Base-by-base conservation (phyloP, 1,140 invertebrate genomes). In the Atta texana region DNA sequence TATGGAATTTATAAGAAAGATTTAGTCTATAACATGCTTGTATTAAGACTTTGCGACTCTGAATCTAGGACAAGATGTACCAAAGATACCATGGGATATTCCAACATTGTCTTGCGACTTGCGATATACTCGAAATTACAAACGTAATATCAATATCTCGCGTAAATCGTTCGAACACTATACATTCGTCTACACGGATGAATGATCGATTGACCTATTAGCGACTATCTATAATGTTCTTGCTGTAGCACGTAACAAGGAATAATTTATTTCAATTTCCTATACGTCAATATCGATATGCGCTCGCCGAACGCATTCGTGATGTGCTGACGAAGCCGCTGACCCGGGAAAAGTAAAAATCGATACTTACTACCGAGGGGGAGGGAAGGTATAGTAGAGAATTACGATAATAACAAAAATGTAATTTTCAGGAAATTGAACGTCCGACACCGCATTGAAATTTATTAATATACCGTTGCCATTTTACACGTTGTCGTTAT, bases 191-290 rank as follows among this genome's bases (percentile, higher is more conserved):
- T 21, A 59, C 2, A 49, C 28, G 21, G n/a, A 72, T 31, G 61
- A 59, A 61, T 21, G 49, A 87, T 53, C 24, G 61, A 76, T 55
- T n/a, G 49, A 63, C 51, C 61, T 24, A 49, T 86, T 81, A 87
- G 14, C 21, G 18, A 51, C 8, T 82, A 64, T 55, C 63, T 14
- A 1, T 49, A 59, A 59, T 61, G 69, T 21, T 59, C 31, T 14
- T 5, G 10, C 24, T 39, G 18, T 18, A 10, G 55, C 12, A n/a
- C 39, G 66, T 34, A 53, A 84, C 31, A n/a, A 34, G 21, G 21
- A 85, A 88, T 74, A 88, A 89, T 88, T 88, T 61, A 53, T 88
- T 76, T 68, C 51, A 88, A 77, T 89, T 85, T 77, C 64, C 69
- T 24, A 51, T 24, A 39, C 28, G 59, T 74, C 81, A 77, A 74